These are phyloP conservation scores for Melinaea marsaeus DNA, from an alignment of 2,888 invertebrate species.

Conservation along the genomic window DNA sequence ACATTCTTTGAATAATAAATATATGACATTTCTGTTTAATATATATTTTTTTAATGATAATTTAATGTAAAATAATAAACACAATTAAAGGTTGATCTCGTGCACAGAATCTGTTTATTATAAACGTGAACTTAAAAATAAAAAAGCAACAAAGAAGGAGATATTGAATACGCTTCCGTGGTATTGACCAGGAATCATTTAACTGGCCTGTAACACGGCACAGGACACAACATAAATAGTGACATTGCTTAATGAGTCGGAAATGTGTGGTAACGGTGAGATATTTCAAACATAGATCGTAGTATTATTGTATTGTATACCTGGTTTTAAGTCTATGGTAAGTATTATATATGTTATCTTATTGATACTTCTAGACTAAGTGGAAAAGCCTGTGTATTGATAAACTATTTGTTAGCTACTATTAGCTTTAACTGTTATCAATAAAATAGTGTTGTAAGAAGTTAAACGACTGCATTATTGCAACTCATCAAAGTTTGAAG, in stretches of 20 bases:
- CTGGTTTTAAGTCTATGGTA: too few species aligned
- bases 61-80: too few species aligned
- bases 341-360: too few species aligned
- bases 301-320: too few species aligned
- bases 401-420: too few species aligned
- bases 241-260: slow-evolving; percentile 18
- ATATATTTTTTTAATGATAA: too few species aligned
- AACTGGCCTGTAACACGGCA: slow-evolving; percentile 16
- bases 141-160: not conserved
- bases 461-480: slow-evolving; percentile 28
- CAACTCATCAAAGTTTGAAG: slow-evolving; percentile 26
- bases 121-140: not conserved
- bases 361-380: too few species aligned
- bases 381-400: too few species aligned
- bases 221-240: slow-evolving; percentile 18
- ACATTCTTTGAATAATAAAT: too few species aligned
- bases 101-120: not conserved
- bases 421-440: not conserved
- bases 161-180: slow-evolving; percentile 5
- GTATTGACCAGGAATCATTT: slow-evolving; percentile 20
- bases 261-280: not conserved
- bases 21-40: too few species aligned
- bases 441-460: slow-evolving; percentile 6
- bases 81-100: not conserved
- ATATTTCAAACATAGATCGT: too few species aligned